These are phyloP conservation scores for Drosophila prostipennis DNA, from an alignment of 2,888 invertebrate genomes.

Conservation along the genomic window DNA sequence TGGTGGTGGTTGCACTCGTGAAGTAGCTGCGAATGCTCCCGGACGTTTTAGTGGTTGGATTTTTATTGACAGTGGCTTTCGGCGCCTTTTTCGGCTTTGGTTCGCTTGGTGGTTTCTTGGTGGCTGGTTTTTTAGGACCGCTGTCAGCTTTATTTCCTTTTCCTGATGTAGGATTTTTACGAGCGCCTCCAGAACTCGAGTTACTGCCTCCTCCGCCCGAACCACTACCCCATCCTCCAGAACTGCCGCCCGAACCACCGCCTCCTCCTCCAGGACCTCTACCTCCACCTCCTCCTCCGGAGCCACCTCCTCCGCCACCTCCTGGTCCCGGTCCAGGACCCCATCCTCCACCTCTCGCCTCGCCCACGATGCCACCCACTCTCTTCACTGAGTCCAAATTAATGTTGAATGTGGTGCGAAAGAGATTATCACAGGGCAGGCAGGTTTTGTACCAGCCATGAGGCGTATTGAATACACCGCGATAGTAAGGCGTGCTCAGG, in stretches of 20 bases:
- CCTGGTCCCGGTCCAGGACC: conserved; percentile 57
- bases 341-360: conserved; percentile 28
- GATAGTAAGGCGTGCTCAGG: conserved; percentile 71
- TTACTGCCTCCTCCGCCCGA: background rate
- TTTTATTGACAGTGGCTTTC: background rate
- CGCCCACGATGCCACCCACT: conserved; percentile 79
- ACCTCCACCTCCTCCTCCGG: conserved; percentile 6
- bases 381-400: conserved; percentile 81
- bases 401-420: conserved; percentile 81
- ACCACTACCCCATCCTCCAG: background rate
- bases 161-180: conserved; percentile 9
- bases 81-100: conserved; percentile 11
- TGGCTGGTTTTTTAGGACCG: background rate
- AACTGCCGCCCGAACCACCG: background rate
- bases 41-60: background rate
- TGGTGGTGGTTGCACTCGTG: conserved; percentile 32
- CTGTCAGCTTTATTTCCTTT: conserved; percentile 6
- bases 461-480: conserved; percentile 77
- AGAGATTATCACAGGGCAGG: conserved; percentile 81
- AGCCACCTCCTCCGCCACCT: conserved; percentile 17
- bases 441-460: conserved; percentile 82
- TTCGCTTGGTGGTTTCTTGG: conserved; percentile 28
- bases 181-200: background rate
- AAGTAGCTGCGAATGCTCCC: conserved; percentile 62
- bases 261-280: conserved; percentile 9